Evolutionary conservation across 2,797 vertebrate genomes (phyloP).

Genomic region (Taeniopygia guttata): DNA sequence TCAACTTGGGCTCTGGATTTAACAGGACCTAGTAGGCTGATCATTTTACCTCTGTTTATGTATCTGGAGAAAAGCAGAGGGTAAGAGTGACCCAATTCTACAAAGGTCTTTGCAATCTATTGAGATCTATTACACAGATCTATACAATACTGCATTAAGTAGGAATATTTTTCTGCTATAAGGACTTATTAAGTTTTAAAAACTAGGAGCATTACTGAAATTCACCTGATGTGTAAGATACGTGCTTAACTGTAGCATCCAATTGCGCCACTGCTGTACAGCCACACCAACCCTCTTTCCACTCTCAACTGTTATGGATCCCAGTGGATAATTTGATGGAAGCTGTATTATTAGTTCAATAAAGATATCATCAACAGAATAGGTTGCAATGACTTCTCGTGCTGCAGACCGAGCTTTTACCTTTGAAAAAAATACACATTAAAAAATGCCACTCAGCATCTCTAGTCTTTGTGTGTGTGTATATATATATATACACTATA

Average conservation of each 20-base stretch:
- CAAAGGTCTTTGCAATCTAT: background rate
- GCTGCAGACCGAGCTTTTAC: constrained; percentile 94
- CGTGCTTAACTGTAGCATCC: constrained; percentile 98
- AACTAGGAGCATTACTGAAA: background rate
- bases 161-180: background rate
- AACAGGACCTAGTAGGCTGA: background rate
- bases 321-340: constrained; percentile 91
- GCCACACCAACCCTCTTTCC: constrained; percentile 94
- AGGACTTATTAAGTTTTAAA: background rate
- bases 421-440: constrained; percentile 63
- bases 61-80: background rate
- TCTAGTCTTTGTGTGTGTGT: background rate
- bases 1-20: background rate
- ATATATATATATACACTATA: background rate
- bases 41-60: background rate
- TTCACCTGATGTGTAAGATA: constrained; percentile 90
- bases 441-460: background rate
- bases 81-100: background rate
- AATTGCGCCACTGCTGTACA: constrained; percentile 98
- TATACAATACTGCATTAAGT: background rate
- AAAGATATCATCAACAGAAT: constrained; percentile 95
- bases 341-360: constrained; percentile 97
- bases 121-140: background rate
- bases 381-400: constrained; percentile 95
- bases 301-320: constrained; percentile 92